A percentile compares a stretch with the other conserved stretches of the same genome.
Evolutionary conservation across 1,140 invertebrate genomes (phyloP).

Genomic region (Maniola jurtina): DNA sequence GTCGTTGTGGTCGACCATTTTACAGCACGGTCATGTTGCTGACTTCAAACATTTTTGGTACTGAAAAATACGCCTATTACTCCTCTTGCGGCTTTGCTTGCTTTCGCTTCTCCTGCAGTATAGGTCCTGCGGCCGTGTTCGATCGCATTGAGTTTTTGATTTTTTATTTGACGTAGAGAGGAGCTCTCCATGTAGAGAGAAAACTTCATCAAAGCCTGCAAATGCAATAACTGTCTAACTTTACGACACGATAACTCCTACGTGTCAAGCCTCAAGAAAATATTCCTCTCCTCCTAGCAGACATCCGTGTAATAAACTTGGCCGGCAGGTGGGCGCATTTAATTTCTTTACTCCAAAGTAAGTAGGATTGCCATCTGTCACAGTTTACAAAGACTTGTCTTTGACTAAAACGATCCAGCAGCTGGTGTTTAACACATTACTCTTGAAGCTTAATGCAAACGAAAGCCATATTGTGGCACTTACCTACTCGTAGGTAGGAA

Average conservation of each 20-base stretch:
- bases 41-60: too few species aligned
- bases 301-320: slow-evolving; percentile 9
- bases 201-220: neutral
- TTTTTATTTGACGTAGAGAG: neutral
- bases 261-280: slow-evolving; percentile 10
- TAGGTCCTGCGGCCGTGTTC: neutral
- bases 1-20: too few species aligned
- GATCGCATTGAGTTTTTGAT: neutral
- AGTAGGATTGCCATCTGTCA: neutral
- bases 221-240: slow-evolving; percentile 13
- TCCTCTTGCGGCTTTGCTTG: too few species aligned
- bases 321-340: slow-evolving; percentile 10
- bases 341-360: slow-evolving; percentile 5
- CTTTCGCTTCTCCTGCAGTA: too few species aligned
- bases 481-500: too few species aligned
- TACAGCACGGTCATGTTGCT: too few species aligned
- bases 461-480: too few species aligned
- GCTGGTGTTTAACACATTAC: too few species aligned
- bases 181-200: neutral
- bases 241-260: slow-evolving; percentile 11
- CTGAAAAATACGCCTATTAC: too few species aligned
- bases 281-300: slow-evolving; percentile 7
- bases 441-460: too few species aligned
- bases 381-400: neutral
- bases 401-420: too few species aligned